These are phyloP conservation scores for Cyrtonyx montezumae DNA, from an alignment of 2,113 vertebrate species.

Conservation along the genomic window DNA sequence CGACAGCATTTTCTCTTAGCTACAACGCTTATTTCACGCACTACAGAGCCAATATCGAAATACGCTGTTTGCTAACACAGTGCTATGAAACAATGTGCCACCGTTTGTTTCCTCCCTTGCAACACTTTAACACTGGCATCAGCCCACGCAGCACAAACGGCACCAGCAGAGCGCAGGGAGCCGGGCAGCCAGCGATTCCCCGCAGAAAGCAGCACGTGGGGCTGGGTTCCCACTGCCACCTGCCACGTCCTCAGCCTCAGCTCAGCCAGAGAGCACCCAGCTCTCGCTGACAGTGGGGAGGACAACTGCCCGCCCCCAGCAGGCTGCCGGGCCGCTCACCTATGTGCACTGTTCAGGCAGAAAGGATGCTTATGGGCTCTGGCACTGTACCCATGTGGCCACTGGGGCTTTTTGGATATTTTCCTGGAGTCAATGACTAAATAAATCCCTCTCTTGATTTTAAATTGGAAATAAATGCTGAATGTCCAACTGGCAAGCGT, in stretches of 20 bases:
- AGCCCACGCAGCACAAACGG: neutral
- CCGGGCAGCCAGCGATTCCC: neutral
- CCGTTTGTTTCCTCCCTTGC: neutral
- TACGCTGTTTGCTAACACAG: neutral
- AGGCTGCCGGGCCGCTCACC: neutral
- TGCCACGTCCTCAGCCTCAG: neutral
- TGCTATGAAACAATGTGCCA: neutral
- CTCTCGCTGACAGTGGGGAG: neutral
- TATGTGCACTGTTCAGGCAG: neutral
- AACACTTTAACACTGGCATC: neutral
- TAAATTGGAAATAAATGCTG: constrained; percentile 42
- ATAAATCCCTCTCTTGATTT: constrained; percentile 39
- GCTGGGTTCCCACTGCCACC: neutral
- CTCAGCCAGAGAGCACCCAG: neutral
- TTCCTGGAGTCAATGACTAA: constrained; percentile 42
- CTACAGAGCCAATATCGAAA: neutral
- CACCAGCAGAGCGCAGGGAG: neutral
- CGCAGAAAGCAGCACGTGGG: neutral
- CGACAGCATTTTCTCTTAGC: neutral
- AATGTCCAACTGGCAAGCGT: neutral
- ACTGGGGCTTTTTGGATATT: constrained; percentile 16
- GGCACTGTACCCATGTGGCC: neutral
- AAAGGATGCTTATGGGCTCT: neutral
- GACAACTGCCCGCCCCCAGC: fast-evolving
- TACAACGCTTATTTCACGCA: neutral